Evolutionary conservation across 1,140 invertebrate species (phyloP).

Genomic region (Drosophila albomicans): DNA sequence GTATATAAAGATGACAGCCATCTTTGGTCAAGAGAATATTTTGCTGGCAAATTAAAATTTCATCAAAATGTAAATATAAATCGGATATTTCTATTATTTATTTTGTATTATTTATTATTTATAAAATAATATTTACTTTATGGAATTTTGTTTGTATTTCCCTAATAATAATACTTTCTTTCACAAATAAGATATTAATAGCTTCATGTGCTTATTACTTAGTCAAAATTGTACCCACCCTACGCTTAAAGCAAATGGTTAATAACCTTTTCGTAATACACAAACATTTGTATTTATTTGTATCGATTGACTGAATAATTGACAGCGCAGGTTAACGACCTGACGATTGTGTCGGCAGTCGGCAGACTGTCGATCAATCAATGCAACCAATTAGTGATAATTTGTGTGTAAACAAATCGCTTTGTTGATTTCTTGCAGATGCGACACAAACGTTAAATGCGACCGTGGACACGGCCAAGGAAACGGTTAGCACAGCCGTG

Average conservation of each 20-base stretch:
- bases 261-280: neutral
- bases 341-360: neutral
- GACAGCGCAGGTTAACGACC: constrained; percentile 29
- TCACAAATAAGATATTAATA: too few species aligned
- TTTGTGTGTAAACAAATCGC: constrained; percentile 34
- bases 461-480: constrained; percentile 74
- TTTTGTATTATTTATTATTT: too few species aligned
- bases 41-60: too few species aligned
- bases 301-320: constrained; percentile 25
- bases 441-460: constrained; percentile 59
- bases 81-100: too few species aligned
- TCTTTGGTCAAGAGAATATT: too few species aligned
- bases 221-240: too few species aligned
- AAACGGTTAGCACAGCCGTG: constrained; percentile 71
- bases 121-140: too few species aligned
- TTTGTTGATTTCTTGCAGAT: constrained; percentile 40
- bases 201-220: too few species aligned
- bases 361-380: constrained; percentile 7
- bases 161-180: neutral
- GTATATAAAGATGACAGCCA: too few species aligned
- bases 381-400: constrained; percentile 20
- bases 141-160: too few species aligned
- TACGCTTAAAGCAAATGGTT: neutral
- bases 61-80: too few species aligned
- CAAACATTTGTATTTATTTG: neutral